Evolutionary conservation across 2,888 invertebrate species (phyloP), one percentile per base, ranked within the genome.

Genomic region (Euzophera pinguis): DNA sequence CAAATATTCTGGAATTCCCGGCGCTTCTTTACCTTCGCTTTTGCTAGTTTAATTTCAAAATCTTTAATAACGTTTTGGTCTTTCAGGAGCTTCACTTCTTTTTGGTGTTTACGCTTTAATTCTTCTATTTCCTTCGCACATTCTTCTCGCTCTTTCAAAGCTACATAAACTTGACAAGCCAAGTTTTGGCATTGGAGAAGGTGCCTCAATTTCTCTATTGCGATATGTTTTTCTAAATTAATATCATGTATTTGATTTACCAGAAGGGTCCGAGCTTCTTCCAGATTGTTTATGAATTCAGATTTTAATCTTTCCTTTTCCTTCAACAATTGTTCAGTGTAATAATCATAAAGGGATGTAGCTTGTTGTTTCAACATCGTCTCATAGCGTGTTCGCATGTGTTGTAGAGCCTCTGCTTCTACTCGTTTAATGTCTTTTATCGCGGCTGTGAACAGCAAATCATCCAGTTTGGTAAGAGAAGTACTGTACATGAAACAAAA

Each of bases 121-220:
- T 62, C 54, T 13, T 78, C 66, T 1, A 75, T 67, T 65, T 81
- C 73, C 63, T 78, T 78, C 41, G 67, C 53, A 49, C 77, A 79
- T 56, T 74, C 79, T 53, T 84, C 81, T 55, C 75, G 71, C 64
- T 90, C 90, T 65, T 85, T 88, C 12, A 87, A 53, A n/a, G 86
- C 83, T 1, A 88, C 81, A 59, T 89, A 90, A 6, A 84, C 71
- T 69, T 84, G 80, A 67, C 89, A 88, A 6, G 89, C 89, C n/a
- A 88, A 64, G 50, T 82, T 88, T 63, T 82, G 81, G 58, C 80
- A 81, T 63, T 84, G 75, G 1, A 86, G 63, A 16, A 77, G 62
- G 35, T 80, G 65, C 50, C 81, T 67, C 10, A 84, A 45, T 48
- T 82, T 88, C 58, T 87, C 84, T 52, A 86, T 60, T 22, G 78